Evolutionary conservation across 2,113 vertebrate genomes (phyloP), one percentile per base, ranked within the genome.

Genomic region (Megaptera novaeangliae): DNA sequence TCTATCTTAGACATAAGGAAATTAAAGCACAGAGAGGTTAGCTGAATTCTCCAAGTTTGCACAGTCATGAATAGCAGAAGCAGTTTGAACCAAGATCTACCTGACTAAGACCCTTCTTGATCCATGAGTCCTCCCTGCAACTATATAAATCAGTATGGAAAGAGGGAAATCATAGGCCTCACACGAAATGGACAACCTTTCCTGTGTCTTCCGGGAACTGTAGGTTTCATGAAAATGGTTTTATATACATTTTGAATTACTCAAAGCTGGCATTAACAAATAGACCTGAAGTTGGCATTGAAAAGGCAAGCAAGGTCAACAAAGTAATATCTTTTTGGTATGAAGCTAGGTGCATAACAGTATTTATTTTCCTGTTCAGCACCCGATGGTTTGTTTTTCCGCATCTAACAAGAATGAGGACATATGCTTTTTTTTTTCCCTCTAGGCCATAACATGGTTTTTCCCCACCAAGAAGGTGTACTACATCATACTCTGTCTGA

Each of bases 201-300:
- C 41, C 31, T 95, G 44, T 90, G 31, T 44, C 75, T 97, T 91
- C 39, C 13, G 36, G 57, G 68, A 95, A 52, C 49, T 63, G 18
- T 18, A 96, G 74, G 83, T 64, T 93, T 97, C 8, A 44, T 44
- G 44, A 49, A 80, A 94, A 85, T 75, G 25, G 83, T 69, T 96
- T 78, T 27, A 68, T 36, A 86, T 36, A 74, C 8, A 20, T 49
- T 84, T 81, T 66, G 21, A 92, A 91, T 91, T 59, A 55, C 14
- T 55, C 27, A 92, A 59, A 83, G 1, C 21, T 82, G 66, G 39
- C 39, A 77, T 94, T 97, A 86, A 75, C 41, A 83, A 74, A 84
- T 39, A 91, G 39, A 80, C 18, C n/a, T 71, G 39, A 90, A n/a
- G 14, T 61, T 83, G 77, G 81, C n/a, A 91, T n/a, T 20, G 52